A percentile compares a stretch with the other conserved stretches of the same genome.
phyloP scores from a whole-genome alignment of 2,888 invertebrate genomes.

The Pandemis corylana region DNA sequence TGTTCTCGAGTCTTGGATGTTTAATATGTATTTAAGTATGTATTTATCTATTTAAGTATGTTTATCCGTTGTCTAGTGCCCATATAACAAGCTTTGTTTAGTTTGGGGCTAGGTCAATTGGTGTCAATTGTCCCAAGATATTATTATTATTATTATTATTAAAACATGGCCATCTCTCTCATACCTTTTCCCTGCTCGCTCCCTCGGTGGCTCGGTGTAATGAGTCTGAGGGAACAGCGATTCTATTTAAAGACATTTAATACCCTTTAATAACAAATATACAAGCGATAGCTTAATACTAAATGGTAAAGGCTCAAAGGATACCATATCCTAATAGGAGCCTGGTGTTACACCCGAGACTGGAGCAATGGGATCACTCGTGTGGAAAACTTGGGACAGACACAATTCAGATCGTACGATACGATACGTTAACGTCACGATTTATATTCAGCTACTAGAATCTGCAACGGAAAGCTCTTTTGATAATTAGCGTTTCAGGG shows the following conservation, averaged over 20 bases:
- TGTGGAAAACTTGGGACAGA: conserved; percentile 25
- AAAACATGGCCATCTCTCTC: too few relatives aligned
- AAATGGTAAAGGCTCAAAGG: background rate
- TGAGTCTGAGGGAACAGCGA: background rate
- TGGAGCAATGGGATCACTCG: conserved; percentile 21
- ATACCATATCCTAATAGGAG: background rate
- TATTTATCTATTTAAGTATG: too few relatives aligned
- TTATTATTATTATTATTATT: too few relatives aligned
- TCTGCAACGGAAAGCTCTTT: background rate
- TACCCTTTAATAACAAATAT: background rate
- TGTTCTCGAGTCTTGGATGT: too few relatives aligned
- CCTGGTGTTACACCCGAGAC: background rate
- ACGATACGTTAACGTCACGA: background rate
- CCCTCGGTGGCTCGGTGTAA: background rate
- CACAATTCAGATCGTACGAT: conserved; percentile 7
- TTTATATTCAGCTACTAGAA: background rate
- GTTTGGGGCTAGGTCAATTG: too few relatives aligned
- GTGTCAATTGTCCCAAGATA: too few relatives aligned
- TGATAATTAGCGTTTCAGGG: background rate
- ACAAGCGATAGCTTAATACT: background rate
- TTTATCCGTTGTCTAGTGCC: too few relatives aligned
- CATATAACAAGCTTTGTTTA: too few relatives aligned
- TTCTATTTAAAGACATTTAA: background rate
- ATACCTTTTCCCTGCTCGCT: too few relatives aligned
- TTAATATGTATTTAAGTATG: too few relatives aligned